A percentile compares a stretch with the other conserved stretches of the same genome.
phyloP scores from a whole-genome alignment of 2,113 vertebrate species.

The Eidolon helvum region DNA sequence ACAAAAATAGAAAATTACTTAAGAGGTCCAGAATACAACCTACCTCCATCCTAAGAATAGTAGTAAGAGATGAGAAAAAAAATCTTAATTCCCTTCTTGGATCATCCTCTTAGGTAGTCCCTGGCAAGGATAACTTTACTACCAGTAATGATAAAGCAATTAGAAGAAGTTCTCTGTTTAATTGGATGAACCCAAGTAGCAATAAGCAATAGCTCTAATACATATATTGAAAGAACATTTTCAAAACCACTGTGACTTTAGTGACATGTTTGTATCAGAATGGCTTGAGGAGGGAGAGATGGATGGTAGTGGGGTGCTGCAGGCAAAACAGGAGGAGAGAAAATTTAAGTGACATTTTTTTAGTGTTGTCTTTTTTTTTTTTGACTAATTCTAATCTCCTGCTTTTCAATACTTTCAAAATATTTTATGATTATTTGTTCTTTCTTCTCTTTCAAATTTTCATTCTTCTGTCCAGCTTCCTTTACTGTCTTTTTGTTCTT shows the following conservation, averaged over 20 bases:
- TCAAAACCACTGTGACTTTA: neutral
- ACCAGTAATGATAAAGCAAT: neutral
- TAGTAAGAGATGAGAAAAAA: neutral
- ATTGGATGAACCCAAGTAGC: neutral
- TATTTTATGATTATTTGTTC: neutral
- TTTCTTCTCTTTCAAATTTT: neutral
- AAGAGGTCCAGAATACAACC: neutral
- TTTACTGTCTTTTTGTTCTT: neutral
- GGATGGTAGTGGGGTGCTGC: no score
- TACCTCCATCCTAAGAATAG: neutral
- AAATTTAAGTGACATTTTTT: neutral
- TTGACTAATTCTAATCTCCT: neutral
- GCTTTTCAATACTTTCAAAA: constrained; percentile 27
- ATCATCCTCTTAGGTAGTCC: neutral
- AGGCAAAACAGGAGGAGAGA: neutral
- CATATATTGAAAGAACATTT: neutral
- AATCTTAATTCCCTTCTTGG: neutral
- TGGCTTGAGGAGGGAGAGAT: neutral
- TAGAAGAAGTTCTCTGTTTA: neutral
- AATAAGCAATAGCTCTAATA: neutral
- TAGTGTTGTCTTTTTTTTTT: neutral
- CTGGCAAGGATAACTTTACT: neutral
- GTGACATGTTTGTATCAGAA: neutral
- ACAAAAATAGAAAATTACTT: neutral
- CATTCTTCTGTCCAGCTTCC: neutral